Base-by-base conservation (phyloP, 2,888 invertebrate species). In the Molorchus minor region DNA sequence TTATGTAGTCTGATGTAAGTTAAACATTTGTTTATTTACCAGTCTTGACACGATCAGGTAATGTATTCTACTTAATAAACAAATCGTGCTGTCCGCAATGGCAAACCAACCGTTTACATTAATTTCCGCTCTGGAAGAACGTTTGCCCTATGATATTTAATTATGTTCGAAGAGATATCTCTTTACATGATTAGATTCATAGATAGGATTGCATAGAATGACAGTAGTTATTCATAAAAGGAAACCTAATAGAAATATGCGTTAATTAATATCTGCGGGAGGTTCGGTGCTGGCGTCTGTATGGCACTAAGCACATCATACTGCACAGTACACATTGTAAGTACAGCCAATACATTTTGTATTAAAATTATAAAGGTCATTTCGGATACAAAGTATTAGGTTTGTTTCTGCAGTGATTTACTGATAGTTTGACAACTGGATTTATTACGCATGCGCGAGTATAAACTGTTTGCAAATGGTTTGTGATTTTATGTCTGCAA, bases 41-140 rank as follows among this genome's bases (percentile, higher is more conserved):
- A 46, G 25, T 56, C 49, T 25, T 56, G 49, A 41, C 49, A 49
- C 43, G 56, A 56, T 49, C 33, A 49, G 49, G 33, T 56, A 56
- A 46, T 56, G 30, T 56, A 56, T 56, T 56, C 56, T 35, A 41
- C 21, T 49, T 56, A 56, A 43, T 47, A 56, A 49, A 19, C 43
- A 33, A 25, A 56, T 51, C 58, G 46, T 41, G 41, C 21, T 58
- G 68, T 65, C 68, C 70, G 68, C 68, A 56, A 66, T 67, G 59
- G 53, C 58, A 61, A 70, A 62, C 68, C 60, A 65, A 66, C 65
- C 69, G 67, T 71, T 58, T 41, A 62, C 41, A 66, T 61, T 54
- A 59, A 65, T 69, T 71, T 71, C 69, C 67, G 67, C 51, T 16
- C 20, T 21, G 15, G 29, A 21, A 38, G 13, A 19, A 21, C 35